A percentile compares a stretch with the other conserved stretches of the same genome.
Conservation (phyloP, 2,113 vertebrate genomes). For the Megaleporinus macrocephalus region DNA sequence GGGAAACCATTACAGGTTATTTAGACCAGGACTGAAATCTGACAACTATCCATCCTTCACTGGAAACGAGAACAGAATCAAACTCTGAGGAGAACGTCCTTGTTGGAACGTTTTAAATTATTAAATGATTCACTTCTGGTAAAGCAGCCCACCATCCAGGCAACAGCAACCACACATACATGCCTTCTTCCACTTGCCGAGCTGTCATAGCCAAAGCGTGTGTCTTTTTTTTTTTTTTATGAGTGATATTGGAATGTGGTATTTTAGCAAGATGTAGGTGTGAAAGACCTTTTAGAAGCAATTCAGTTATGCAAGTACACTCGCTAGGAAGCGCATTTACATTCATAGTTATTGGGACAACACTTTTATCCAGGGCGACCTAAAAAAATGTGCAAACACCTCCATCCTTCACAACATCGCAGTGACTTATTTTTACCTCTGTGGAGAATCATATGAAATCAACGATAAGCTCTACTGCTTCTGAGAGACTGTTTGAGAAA, state of each 20-base stretch:
- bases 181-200: not conserved
- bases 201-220: not conserved
- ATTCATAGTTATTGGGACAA: not conserved
- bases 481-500: too few relatives aligned
- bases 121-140: not conserved
- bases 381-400: not conserved
- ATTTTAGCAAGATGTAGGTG: not conserved
- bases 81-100: not conserved
- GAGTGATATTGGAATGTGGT: not conserved
- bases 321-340: not conserved
- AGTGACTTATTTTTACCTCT: not conserved
- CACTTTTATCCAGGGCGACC: not conserved
- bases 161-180: not conserved
- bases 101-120: not conserved
- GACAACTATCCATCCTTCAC: not conserved
- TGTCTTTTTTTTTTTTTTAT: not conserved
- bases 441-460: not conserved
- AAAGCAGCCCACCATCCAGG: not conserved
- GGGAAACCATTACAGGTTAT: constrained; percentile 3
- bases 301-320: too few relatives aligned
- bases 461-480: too few relatives aligned
- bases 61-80: constrained; percentile 17
- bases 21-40: constrained; percentile 13
- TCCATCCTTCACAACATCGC: not conserved
- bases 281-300: not conserved